Conservation (phyloP, 1,140 invertebrate genomes). For the Papilio glaucus region DNA sequence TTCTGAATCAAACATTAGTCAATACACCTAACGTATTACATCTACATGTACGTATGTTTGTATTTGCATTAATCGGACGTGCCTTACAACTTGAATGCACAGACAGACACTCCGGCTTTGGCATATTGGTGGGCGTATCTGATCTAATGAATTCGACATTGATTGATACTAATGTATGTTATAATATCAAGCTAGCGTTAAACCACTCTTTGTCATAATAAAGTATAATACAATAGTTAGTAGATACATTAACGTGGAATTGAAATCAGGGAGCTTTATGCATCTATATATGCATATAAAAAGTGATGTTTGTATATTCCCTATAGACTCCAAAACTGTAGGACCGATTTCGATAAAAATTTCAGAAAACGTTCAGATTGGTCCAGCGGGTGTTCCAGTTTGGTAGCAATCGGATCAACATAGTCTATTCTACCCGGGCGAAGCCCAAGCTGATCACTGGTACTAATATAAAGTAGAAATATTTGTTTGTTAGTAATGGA, state of each 20-base stretch:
- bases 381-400: too few relatives aligned
- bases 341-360: too few relatives aligned
- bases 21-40: slow-evolving; percentile 5
- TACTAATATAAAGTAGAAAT: too few relatives aligned
- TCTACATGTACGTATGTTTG: not conserved
- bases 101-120: slow-evolving; percentile 30
- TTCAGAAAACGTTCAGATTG: too few relatives aligned
- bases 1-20: not conserved
- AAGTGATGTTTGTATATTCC: too few relatives aligned
- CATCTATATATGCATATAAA: not conserved
- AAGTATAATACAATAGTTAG: slow-evolving; percentile 43
- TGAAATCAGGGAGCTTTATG: not conserved
- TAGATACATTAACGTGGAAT: not conserved
- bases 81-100: slow-evolving; percentile 19
- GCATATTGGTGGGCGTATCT: slow-evolving; percentile 59
- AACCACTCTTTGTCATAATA: slow-evolving; percentile 74
- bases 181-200: slow-evolving; percentile 53
- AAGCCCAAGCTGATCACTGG: too few relatives aligned
- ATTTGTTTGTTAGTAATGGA: too few relatives aligned
- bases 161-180: slow-evolving; percentile 76
- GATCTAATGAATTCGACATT: slow-evolving; percentile 78
- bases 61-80: slow-evolving; percentile 32
- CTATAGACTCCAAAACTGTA: too few relatives aligned
- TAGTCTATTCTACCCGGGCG: too few relatives aligned
- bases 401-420: too few relatives aligned